Evolutionary conservation across 2,113 vertebrate species (phyloP).

Genomic region (pig (Sus scrofa)): DNA sequence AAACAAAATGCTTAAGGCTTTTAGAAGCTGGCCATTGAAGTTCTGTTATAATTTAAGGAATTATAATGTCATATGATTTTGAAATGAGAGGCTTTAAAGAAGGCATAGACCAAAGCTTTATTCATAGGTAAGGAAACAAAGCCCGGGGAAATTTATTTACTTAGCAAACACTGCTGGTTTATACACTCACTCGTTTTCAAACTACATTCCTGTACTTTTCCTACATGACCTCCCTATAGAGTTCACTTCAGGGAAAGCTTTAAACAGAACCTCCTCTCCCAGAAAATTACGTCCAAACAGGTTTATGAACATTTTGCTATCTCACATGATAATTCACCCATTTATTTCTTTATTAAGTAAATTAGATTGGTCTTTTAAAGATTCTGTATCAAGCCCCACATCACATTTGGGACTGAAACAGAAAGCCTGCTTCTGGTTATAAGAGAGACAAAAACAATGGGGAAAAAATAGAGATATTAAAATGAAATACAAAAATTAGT

Average conservation of each 20-base stretch:
- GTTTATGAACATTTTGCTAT: conserved; percentile 65
- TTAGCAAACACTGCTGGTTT: background rate
- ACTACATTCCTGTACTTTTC: conserved; percentile 64
- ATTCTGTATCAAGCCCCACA: background rate
- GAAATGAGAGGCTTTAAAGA: background rate
- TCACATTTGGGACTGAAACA: background rate
- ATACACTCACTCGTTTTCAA: background rate
- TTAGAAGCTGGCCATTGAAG: conserved; percentile 13
- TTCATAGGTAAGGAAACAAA: conserved; percentile 34
- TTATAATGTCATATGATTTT: background rate
- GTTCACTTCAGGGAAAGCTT: conserved; percentile 57
- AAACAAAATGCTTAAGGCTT: background rate
- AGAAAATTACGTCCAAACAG: conserved; percentile 20
- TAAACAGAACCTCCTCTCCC: conserved; percentile 26
- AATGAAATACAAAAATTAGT: background rate
- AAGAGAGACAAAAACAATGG: background rate
- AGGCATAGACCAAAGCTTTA: background rate
- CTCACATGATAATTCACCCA: background rate
- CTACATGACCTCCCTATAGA: conserved; percentile 40
- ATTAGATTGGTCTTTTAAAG: background rate
- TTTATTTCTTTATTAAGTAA: conserved; percentile 54
- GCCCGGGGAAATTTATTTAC: background rate
- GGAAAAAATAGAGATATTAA: background rate
- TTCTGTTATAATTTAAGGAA: conserved; percentile 25
- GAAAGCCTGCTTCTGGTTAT: background rate